Percentiles rank a stretch among this genome's conserved stretches.
These are phyloP conservation scores for Clarias batrachus DNA, from an alignment of 2,113 vertebrate species.

Conservation along the genomic window DNA sequence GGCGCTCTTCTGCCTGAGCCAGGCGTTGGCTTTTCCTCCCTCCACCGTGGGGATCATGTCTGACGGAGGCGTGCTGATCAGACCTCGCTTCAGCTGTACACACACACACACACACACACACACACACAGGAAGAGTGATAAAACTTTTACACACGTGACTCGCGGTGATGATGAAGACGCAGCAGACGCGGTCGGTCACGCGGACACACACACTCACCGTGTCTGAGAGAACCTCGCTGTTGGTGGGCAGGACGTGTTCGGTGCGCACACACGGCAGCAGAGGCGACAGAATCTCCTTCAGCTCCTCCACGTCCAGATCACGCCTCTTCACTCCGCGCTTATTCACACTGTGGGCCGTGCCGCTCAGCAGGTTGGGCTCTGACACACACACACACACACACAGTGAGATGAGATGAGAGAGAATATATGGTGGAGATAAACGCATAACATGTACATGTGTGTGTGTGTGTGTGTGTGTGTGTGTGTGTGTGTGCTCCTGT, in stretches of 20 bases:
- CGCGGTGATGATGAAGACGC: background rate
- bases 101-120: background rate
- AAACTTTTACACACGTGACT: background rate
- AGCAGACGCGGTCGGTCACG: background rate
- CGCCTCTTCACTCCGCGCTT: conserved; percentile 94
- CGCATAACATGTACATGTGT: too few relatives aligned
- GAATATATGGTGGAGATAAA: background rate
- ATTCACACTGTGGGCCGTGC: conserved; percentile 97
- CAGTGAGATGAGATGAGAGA: background rate
- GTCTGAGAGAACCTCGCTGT: conserved; percentile 89
- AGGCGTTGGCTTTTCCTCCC: conserved; percentile 93
- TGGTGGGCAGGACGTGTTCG: conserved; percentile 93
- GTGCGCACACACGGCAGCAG: conserved; percentile 89
- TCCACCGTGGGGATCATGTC: conserved; percentile 96
- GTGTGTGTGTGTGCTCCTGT: conserved; percentile 48
- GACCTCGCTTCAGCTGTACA: conserved; percentile 89
- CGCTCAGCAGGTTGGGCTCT: conserved; percentile 97
- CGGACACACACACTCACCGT: conserved; percentile 73
- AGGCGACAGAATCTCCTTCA: conserved; percentile 91
- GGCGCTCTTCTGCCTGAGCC: conserved; percentile 92
- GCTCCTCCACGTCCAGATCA: conserved; percentile 94
- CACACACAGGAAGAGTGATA: background rate
- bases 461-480: background rate
- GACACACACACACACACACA: conserved; percentile 45
- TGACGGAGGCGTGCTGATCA: conserved; percentile 97